These are phyloP conservation scores for Corydoras sp. DNA, from an alignment of 2,113 vertebrate genomes.

Conservation along the genomic window DNA sequence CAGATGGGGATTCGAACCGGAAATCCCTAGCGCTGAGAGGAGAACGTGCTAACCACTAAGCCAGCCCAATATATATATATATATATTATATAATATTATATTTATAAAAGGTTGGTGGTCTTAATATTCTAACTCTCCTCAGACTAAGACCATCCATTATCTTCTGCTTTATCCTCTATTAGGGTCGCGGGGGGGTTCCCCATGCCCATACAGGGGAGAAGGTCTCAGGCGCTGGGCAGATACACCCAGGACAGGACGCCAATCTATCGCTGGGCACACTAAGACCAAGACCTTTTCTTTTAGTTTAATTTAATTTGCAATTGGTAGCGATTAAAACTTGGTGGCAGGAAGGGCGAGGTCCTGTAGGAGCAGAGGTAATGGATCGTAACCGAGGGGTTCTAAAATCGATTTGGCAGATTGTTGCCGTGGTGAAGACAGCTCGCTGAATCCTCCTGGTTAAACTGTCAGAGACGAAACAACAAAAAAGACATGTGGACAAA, in stretches of 20 bases:
- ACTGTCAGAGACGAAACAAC: slow-evolving; percentile 18
- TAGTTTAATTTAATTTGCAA: not conserved
- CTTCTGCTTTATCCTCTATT: too few relatives aligned
- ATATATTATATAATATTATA: too few relatives aligned
- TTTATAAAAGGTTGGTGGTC: not conserved
- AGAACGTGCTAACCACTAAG: too few relatives aligned
- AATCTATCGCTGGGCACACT: too few relatives aligned
- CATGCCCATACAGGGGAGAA: too few relatives aligned
- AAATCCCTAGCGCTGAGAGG: too few relatives aligned
- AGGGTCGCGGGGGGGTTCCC: too few relatives aligned
- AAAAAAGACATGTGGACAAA: slow-evolving; percentile 7
- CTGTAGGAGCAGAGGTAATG: slow-evolving; percentile 32
- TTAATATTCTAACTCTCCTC: not conserved
- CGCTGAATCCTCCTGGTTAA: slow-evolving; percentile 33
- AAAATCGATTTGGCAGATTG: slow-evolving; percentile 38
- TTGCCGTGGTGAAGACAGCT: slow-evolving; percentile 21
- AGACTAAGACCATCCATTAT: too few relatives aligned
- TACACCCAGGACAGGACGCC: too few relatives aligned
- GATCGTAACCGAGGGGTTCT: slow-evolving; percentile 25
- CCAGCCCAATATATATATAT: too few relatives aligned
- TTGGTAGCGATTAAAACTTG: slow-evolving; percentile 19
- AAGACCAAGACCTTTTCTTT: not conserved
- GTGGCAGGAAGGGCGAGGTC: slow-evolving; percentile 21
- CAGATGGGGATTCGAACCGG: too few relatives aligned
- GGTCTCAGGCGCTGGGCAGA: too few relatives aligned